Evolutionary conservation across 2,888 invertebrate genomes (phyloP), one percentile per base, ranked within the genome.

Genomic region (Tenthredo notha): DNA sequence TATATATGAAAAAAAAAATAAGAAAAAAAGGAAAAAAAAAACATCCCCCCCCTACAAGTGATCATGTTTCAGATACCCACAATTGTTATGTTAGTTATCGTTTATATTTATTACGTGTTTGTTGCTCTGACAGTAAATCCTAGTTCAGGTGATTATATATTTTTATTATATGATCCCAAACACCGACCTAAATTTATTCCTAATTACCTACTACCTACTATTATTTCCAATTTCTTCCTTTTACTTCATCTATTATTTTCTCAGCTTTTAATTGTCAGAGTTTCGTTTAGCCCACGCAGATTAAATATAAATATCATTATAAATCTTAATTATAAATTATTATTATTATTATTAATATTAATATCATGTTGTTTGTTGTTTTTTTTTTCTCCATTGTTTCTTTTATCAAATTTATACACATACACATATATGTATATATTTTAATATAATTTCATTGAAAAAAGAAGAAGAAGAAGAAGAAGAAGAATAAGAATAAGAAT

Each of bases 41-140:
- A 33, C 4, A 2, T 4, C 33, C 18, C 37, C 37, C 37, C 7
- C 37, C 7, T 9, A 37, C n/a, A 18, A 33, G 61, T 80, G 37
- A 83, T 67, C 83, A 67, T 83, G 47, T 86, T 86, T 67, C 82
- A 85, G 86, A 85, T 85, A 67, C 80, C 87, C 80, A 78, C 82
- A 80, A 86, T 33, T 86, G 86, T 88, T 88, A 85, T 83, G 67
- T 78, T 89, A 88, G 84, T 47, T 85, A 85, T 87, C 86, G 86
- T 87, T 87, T 88, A 87, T 89, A 89, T 88, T 89, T 88, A 89
- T 88, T 89, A 86, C 85, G 87, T 88, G 87, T 88, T 86, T 88
- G 86, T 89, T 88, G 86, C 84, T 74, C 84, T 65, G 86, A 86
- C 84, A 86, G 74, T 80, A 43, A 83, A 83, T 21, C 83, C 83